A percentile compares a stretch with the other conserved stretches of the same genome.
Evolutionary conservation across 2,797 vertebrate genomes (phyloP).

Genomic region (Macropodus opercularis): DNA sequence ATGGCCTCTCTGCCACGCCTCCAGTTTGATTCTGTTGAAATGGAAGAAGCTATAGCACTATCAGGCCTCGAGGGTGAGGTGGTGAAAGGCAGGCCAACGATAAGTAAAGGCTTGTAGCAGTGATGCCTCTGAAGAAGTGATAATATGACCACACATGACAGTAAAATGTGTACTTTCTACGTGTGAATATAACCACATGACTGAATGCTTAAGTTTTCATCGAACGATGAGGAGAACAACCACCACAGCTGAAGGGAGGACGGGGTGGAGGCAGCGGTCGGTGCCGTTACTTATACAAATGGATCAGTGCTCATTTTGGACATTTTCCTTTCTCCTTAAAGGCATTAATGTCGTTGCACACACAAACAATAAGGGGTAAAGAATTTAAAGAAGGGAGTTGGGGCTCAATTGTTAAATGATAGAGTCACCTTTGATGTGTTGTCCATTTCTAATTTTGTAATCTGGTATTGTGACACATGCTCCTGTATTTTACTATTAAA

Average conservation of each 20-base stretch:
- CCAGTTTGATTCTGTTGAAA: constrained; percentile 1
- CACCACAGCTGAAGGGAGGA: neutral
- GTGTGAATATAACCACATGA: no score
- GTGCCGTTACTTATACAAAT: neutral
- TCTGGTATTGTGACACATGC: no score
- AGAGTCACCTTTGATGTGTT: no score
- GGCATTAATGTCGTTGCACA: constrained; percentile 2
- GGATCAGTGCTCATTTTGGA: neutral
- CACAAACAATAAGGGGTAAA: neutral
- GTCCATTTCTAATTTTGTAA: no score
- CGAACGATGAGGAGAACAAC: no score
- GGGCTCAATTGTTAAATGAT: no score
- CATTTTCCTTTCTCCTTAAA: neutral
- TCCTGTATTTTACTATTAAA: constrained; percentile 66
- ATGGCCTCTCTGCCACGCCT: neutral
- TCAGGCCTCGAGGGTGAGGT: constrained; percentile 17
- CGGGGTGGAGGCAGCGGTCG: no score
- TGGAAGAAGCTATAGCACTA: constrained; percentile 6
- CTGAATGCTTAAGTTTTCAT: no score
- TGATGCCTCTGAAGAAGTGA: neutral
- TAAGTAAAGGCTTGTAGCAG: constrained; percentile 1
- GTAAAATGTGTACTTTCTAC: no score
- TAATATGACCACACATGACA: no score
- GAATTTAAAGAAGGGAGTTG: neutral
- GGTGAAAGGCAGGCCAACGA: neutral